These are phyloP conservation scores for Xiphophorus birchmanni DNA, from an alignment of 2,797 vertebrate species.

Conservation along the genomic window DNA sequence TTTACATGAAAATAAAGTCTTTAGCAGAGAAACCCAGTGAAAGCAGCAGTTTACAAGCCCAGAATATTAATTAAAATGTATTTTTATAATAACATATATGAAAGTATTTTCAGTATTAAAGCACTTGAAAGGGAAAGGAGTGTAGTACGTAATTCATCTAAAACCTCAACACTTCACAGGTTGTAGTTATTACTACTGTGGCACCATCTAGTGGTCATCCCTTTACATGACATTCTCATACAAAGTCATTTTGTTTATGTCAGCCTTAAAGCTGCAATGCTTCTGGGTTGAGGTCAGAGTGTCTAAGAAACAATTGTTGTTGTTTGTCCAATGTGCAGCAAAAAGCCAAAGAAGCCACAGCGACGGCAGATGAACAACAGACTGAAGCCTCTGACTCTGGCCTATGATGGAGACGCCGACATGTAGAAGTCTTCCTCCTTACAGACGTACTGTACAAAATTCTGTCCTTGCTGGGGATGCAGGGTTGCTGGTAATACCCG, in stretches of 20 bases:
- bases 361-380: slow-evolving; percentile 95
- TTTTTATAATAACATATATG: too few species aligned
- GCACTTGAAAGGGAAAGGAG: not conserved
- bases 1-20: not conserved
- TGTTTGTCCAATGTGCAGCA: slow-evolving; percentile 75
- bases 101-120: not conserved
- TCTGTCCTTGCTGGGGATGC: slow-evolving; percentile 28
- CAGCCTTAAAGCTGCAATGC: not conserved
- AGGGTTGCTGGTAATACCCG: slow-evolving; percentile 38
- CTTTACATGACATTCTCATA: not conserved
- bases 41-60: not conserved
- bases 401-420: slow-evolving; percentile 96
- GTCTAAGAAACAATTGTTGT: not conserved
- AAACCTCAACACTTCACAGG: not conserved
- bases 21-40: not conserved
- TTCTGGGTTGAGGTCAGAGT: not conserved
- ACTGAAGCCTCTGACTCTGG: slow-evolving; percentile 96
- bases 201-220: slow-evolving; percentile 35
- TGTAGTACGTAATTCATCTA: not conserved
- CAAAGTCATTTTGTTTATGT: not conserved
- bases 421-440: slow-evolving; percentile 83
- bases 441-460: slow-evolving; percentile 28
- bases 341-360: slow-evolving; percentile 99
- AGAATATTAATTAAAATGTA: not conserved
- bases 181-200: not conserved